Base-by-base conservation (phyloP, 30 jellyfish, hydroid and myxozoan genomes). In the Sanderia malayensis region DNA sequence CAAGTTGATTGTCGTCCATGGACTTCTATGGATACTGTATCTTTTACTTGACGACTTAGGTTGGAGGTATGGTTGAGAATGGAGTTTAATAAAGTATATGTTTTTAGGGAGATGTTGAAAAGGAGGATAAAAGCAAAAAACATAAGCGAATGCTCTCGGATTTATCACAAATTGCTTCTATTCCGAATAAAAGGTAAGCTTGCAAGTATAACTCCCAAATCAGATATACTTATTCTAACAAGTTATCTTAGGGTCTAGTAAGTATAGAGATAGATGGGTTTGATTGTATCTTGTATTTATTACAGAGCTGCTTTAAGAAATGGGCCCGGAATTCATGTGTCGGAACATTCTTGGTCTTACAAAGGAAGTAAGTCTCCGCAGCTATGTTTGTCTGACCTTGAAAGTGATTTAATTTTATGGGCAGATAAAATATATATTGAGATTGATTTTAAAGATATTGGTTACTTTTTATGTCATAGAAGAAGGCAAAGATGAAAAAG, bases 111-210 rank as follows among this genome's bases (percentile, higher is more conserved):
- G 88, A 72, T 31, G 83, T 17, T 2, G 67, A 67, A 2, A 25
- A 70, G 17, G 44, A 68, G 0, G 32, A 44, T n/a, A 67, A 27
- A 6, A 19, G 73, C 10, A 73, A 41, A 64, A 71, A 37, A 46
- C 96, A 86, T 70, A 86, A 79, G 52, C 75, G 82, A 3, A 29
- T 86, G 52, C 84, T 86, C 0, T 64, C 71, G 32, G 96, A 86
- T 52, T 68, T 86, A 41, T 80, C 82, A 23, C 34, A 72, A 26
- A 34, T 71, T 13, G 37, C 90, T 25, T 44, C 44, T 11, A 19
- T 45, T 22, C 30, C 44, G 19, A 21, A 10, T 4, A 67, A 64
- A 33, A 64, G 76, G 59, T 67, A 67, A 11, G 55, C 55, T 41
- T 41, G 8, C 15, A 41, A 15, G 15, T 41, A 41, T 6, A 41